Percentiles rank a stretch among this genome's conserved stretches.
Conservation (phyloP, 2,113 vertebrate species). For the Apteryx mantelli region DNA sequence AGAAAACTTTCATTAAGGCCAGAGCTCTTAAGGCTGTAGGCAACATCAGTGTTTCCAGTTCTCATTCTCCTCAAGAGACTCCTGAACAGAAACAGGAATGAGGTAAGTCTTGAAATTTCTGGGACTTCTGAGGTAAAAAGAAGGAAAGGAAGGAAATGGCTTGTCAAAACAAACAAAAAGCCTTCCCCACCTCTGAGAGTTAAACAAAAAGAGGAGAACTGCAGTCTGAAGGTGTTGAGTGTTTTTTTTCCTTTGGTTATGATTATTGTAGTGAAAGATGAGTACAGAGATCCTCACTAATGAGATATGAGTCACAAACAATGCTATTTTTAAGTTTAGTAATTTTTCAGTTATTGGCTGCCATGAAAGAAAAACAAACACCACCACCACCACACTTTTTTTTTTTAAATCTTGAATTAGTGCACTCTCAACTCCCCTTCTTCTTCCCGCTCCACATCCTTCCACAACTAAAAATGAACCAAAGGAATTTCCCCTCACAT, state of each 20-base stretch:
- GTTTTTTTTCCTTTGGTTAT: not conserved
- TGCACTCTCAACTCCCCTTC: not conserved
- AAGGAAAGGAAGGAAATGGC: not conserved
- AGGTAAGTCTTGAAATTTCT: not conserved
- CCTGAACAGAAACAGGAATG: not conserved
- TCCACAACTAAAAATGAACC: not conserved
- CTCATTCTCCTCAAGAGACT: not conserved
- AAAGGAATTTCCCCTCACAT: not conserved
- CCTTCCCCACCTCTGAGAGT: not conserved
- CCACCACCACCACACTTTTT: not conserved
- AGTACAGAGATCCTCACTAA: constrained; percentile 8
- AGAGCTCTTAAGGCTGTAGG: not conserved
- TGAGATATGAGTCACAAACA: constrained; percentile 31
- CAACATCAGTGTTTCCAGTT: not conserved
- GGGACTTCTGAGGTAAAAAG: not conserved
- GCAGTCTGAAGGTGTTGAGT: not conserved
- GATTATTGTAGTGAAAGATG: not conserved
- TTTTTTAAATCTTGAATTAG: not conserved
- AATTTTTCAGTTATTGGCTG: constrained; percentile 29
- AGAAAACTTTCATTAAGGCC: not conserved
- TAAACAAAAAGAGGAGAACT: not conserved
- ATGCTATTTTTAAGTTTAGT: not conserved
- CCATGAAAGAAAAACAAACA: constrained; percentile 25
- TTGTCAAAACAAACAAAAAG: constrained; percentile 5
- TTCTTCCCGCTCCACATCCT: not conserved